Base-by-base conservation (phyloP, 1,140 invertebrate species). In the Saccostrea echinata region DNA sequence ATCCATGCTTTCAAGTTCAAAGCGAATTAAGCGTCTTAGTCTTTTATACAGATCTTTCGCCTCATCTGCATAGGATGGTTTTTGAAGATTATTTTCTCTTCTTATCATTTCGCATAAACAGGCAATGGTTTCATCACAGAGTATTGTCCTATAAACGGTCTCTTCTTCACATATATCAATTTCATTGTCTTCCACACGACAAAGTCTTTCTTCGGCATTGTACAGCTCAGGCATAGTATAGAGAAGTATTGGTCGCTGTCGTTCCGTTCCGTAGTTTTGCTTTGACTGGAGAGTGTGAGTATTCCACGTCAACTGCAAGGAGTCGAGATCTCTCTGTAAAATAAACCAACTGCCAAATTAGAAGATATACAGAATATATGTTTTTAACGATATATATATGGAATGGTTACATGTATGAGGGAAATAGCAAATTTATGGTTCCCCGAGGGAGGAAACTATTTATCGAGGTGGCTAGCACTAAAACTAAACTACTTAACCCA, bases 231-330 rank as follows among this genome's bases (percentile, higher is more conserved):
- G 83, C 27, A 88, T 52, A 18, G 57, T 80, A 57, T 88, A 88
- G 12, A 88, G 30, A 30, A 88, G n/a, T 51, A 88, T 88, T 55
- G 82, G 87, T 85, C 87, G 33, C 12, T 81, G 76, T n/a, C 85
- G 68, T 51, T 51, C 71, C 43, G 1, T 35, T 35, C 12, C n/a
- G 21, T 35, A 6, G 35, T 82, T 82, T 27, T 13, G 21, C 12
- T 82, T 82, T 35, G 80, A 51, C 80, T 82, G 80, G 3, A 82
- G 33, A 6, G 21, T 43, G 33, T 82, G 80, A n/a, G 80, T 82
- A 51, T 82, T 82, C 80, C 80, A 82, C 21, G 35, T 35, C 12
- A 33, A 27, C 21, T 51, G 21, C 80, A 82, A 12, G 24, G 24
- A 27, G n/a, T 82, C 80, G 0, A 82, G 80, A 51, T 82, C 35